Evolutionary conservation across 1,140 invertebrate species (phyloP).

Genomic region (Polyergus mexicanus): DNA sequence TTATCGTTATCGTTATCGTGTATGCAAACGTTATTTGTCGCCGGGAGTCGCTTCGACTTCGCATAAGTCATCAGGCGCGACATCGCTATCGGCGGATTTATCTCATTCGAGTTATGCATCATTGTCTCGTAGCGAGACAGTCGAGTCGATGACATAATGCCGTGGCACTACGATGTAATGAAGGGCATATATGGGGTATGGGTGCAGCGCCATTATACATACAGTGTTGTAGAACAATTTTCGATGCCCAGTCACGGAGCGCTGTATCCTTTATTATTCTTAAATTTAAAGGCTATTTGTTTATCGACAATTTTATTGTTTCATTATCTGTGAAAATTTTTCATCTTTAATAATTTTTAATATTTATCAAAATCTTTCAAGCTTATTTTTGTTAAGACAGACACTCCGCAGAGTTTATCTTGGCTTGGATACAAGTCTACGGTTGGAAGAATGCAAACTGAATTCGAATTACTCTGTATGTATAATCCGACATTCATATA

Average conservation of each 20-base stretch:
- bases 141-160: slow-evolving; percentile 61
- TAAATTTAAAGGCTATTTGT: background rate
- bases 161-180: slow-evolving; percentile 54
- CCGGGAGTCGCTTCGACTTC: slow-evolving; percentile 10
- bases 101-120: slow-evolving; percentile 61
- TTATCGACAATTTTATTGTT: background rate
- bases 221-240: background rate
- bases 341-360: background rate
- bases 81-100: slow-evolving; percentile 50
- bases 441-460: background rate
- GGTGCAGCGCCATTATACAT: slow-evolving; percentile 32
- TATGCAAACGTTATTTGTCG: slow-evolving; percentile 57
- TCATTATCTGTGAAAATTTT: no score
- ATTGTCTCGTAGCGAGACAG: slow-evolving; percentile 45
- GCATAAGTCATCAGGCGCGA: slow-evolving; percentile 45
- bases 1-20: slow-evolving; percentile 22
- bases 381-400: background rate
- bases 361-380: background rate
- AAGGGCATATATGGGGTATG: slow-evolving; percentile 33
- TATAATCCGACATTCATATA: slow-evolving; percentile 28
- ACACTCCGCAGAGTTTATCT: background rate
- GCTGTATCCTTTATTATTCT: background rate
- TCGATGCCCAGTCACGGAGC: no score
- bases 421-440: background rate
- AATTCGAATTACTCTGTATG: slow-evolving; percentile 22